phyloP scores from a whole-genome alignment of 1,140 invertebrate species.

The Chlorops oryzae region DNA sequence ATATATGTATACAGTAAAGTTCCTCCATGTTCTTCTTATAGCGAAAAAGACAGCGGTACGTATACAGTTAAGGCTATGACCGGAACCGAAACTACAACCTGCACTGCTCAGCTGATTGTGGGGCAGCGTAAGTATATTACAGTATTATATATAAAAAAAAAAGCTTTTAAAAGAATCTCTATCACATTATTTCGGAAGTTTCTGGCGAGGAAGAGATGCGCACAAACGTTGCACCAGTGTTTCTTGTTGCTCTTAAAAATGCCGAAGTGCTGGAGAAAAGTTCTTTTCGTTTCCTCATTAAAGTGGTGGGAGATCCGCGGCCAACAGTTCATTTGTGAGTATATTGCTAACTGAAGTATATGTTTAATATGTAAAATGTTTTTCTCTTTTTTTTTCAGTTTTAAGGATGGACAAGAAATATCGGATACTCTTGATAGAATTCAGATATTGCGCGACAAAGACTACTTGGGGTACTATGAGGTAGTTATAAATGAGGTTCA shows the following conservation, averaged over 20 bases:
- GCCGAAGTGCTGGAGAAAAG: slow-evolving; percentile 82
- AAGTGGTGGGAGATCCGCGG: slow-evolving; percentile 79
- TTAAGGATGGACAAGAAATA: slow-evolving; percentile 73
- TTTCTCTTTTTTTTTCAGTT: slow-evolving; percentile 55
- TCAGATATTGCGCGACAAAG: slow-evolving; percentile 65
- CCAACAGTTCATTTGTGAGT: slow-evolving; percentile 82
- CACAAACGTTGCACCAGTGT: slow-evolving; percentile 69
- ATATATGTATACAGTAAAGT: no score
- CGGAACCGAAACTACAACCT: slow-evolving; percentile 67
- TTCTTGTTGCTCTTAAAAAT: slow-evolving; percentile 76
- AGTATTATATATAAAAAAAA: slow-evolving; percentile 3
- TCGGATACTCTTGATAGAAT: slow-evolving; percentile 62
- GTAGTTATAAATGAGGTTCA: slow-evolving; percentile 80
- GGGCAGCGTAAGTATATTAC: slow-evolving; percentile 65
- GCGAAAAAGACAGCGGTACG: slow-evolving; percentile 75
- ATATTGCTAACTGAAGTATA: slow-evolving; percentile 1
- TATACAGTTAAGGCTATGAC: slow-evolving; percentile 90
- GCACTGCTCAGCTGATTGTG: slow-evolving; percentile 78
- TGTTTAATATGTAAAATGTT: not conserved
- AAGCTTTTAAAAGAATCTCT: slow-evolving; percentile 10
- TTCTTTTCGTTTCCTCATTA: slow-evolving; percentile 82
- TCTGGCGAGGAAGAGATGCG: slow-evolving; percentile 58
- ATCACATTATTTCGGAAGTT: slow-evolving; percentile 13
- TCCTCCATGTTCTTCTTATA: no score
- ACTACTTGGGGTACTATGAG: slow-evolving; percentile 82